A percentile compares a stretch with the other conserved stretches of the same genome.
These are phyloP conservation scores for Leptosomus discolor DNA, from an alignment of 2,113 vertebrate species.

Conservation along the genomic window DNA sequence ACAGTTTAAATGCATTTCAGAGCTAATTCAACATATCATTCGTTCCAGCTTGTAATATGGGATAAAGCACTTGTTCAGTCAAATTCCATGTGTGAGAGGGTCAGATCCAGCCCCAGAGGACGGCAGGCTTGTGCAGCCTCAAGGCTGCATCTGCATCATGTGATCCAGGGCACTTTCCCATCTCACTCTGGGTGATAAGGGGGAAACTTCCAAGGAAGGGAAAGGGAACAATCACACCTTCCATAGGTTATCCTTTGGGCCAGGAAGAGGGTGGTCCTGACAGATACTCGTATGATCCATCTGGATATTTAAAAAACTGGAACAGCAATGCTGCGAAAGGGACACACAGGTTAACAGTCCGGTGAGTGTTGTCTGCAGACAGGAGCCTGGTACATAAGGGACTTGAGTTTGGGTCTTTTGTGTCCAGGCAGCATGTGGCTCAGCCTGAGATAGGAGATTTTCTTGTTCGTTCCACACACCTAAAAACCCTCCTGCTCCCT, in stretches of 20 bases:
- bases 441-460: background rate
- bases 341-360: background rate
- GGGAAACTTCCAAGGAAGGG: background rate
- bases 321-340: background rate
- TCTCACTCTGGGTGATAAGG: background rate
- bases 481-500: background rate
- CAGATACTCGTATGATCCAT: fast-evolving
- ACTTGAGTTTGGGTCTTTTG: background rate
- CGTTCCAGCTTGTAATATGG: background rate
- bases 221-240: background rate
- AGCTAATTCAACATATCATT: slow-evolving; percentile 10
- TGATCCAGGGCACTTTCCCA: background rate
- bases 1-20: slow-evolving; percentile 13
- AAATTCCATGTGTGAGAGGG: background rate
- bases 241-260: background rate
- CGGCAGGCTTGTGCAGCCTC: background rate
- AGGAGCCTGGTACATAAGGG: background rate
- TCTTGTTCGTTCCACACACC: background rate
- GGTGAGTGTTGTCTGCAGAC: background rate
- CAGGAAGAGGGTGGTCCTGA: background rate
- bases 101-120: background rate
- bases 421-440: background rate
- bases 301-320: background rate
- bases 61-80: background rate
- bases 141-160: fast-evolving